These are phyloP conservation scores for Trichopria drosophilae DNA, from an alignment of 2,888 invertebrate genomes.

Conservation along the genomic window DNA sequence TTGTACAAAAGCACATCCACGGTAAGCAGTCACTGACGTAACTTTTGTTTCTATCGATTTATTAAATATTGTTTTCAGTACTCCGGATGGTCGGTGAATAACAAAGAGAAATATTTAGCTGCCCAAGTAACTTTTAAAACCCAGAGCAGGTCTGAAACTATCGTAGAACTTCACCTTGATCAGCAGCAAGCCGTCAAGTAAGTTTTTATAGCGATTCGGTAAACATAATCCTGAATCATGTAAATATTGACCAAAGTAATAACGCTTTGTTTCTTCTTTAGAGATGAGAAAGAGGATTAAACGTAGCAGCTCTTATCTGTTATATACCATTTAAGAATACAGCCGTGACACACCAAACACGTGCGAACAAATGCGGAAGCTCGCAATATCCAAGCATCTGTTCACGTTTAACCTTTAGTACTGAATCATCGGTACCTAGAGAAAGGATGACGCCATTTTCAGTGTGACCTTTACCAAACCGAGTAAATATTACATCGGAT, in stretches of 20 bases:
- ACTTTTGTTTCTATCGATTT: constrained; percentile 1
- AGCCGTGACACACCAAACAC: constrained; percentile 30
- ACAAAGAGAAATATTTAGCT: constrained; percentile 60
- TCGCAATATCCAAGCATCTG: too few relatives aligned
- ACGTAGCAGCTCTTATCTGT: constrained; percentile 49
- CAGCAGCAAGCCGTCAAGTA: constrained; percentile 52
- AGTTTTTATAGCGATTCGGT: constrained; percentile 35
- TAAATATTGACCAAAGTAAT: background rate
- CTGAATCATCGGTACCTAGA: too few relatives aligned
- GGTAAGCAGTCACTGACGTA: constrained; percentile 55
- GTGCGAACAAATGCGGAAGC: too few relatives aligned
- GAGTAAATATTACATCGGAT: too few relatives aligned
- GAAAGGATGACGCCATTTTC: too few relatives aligned
- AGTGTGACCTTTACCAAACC: too few relatives aligned
- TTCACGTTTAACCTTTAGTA: too few relatives aligned
- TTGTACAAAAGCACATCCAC: constrained; percentile 63
- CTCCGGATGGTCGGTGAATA: constrained; percentile 60
- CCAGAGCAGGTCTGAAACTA: constrained; percentile 60
- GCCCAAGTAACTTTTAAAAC: constrained; percentile 60
- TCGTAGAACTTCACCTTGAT: constrained; percentile 60
- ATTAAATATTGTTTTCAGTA: constrained; percentile 51
- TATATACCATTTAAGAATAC: constrained; percentile 40
- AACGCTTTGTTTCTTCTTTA: constrained; percentile 38
- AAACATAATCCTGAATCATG: background rate
- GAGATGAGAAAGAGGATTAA: constrained; percentile 55